Conservation (phyloP, 2,113 vertebrate species). For the Peromyscus maniculatus region DNA sequence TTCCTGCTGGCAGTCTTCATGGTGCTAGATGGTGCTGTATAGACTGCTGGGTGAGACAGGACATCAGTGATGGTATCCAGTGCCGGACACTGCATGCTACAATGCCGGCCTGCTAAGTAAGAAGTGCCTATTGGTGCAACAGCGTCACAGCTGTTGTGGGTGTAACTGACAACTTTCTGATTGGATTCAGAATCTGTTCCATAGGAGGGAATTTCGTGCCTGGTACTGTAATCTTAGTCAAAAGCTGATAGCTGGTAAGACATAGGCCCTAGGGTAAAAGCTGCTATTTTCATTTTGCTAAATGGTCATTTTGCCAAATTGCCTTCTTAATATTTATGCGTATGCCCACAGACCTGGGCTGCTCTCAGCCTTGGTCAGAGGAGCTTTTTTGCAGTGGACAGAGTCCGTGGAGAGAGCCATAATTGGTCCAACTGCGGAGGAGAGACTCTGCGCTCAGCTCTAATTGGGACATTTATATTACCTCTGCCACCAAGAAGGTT, state of each 20-base stretch:
- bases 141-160: neutral
- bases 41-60: neutral
- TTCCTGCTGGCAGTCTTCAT: neutral
- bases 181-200: neutral
- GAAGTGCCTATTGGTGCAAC: neutral
- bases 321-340: neutral
- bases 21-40: neutral
- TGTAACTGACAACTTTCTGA: neutral
- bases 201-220: neutral
- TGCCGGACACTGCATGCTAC: neutral
- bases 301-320: neutral
- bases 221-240: neutral
- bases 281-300: neutral
- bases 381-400: neutral
- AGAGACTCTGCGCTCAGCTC: neutral
- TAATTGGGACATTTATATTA: neutral
- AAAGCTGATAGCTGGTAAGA: neutral
- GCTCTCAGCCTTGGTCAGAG: neutral
- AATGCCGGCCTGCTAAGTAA: neutral
- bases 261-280: neutral
- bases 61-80: neutral
- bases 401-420: neutral
- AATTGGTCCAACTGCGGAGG: neutral
- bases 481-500: neutral
- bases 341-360: neutral